Evolutionary conservation across 2,113 vertebrate genomes (phyloP), one percentile per base, ranked within the genome.

Genomic region (Myotis brandtii): DNA sequence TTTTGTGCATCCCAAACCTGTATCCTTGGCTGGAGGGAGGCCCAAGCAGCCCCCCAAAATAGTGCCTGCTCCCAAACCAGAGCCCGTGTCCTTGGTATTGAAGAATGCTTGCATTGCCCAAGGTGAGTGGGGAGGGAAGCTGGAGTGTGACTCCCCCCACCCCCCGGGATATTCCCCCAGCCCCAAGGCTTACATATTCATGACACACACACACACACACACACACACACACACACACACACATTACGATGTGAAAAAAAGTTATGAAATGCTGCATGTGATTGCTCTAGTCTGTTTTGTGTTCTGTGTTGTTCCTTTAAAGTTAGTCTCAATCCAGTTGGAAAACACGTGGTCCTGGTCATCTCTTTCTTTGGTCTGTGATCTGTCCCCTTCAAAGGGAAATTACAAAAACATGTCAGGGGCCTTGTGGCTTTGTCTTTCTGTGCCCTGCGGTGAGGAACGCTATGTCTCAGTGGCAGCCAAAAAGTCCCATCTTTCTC

Each of bases 1-100:
- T 0, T 99, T 99, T 88, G 98, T 98, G 86, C 96, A 99, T 70
- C 99, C 99, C 85, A 99, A 98, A 95, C 97, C 98, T 56, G 95
- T 99, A 77, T 97, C 98, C 93, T 82, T 99, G 79, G 89, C 98
- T 97, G 98, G 97, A 94, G 99, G 98, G 89, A 99, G 98, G 96
- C 96, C 98, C 73, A 99, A 99, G 79, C 98, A 99, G 48, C 98
- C 99, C 84, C 99, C 99, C 84, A 99, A 99, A 97, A 98, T 98
- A 87, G 99, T 99, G 95, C 99, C 99, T 92, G 99, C 99, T 90
- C 93, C 98, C 0, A 98, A 99, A 94, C 98, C 98, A 8, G 98
- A 99, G 96, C 97, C 98, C 2, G 89, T 99, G 94, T 98, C 98
- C 93, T 97, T 99, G 98, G 59, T 98, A 52, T 77, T 99, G 98